These are phyloP conservation scores for Syngnathus typhle DNA, from an alignment of 2,113 vertebrate genomes.

Conservation along the genomic window DNA sequence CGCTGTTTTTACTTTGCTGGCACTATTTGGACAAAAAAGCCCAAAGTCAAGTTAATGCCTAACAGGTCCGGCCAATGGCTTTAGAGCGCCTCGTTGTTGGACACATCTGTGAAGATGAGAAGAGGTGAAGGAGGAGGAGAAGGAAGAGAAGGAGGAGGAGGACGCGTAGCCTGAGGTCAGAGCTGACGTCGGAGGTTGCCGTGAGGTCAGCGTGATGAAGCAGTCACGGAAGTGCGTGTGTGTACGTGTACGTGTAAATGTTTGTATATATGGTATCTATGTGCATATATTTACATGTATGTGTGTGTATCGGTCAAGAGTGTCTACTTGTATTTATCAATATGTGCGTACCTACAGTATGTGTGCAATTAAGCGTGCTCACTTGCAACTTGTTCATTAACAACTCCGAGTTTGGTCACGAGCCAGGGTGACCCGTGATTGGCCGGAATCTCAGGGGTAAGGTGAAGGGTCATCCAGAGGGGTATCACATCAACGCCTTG, in stretches of 20 bases:
- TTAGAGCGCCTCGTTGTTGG: too few relatives aligned
- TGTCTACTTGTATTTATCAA: too few relatives aligned
- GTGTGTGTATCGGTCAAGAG: background rate
- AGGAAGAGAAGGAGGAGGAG: background rate
- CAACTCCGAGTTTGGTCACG: background rate
- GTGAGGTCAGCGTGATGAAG: slow-evolving; percentile 64
- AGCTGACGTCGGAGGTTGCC: slow-evolving; percentile 47
- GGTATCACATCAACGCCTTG: slow-evolving; percentile 59
- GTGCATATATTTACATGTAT: background rate
- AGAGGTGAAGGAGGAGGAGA: slow-evolving; percentile 2
- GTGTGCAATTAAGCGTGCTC: slow-evolving; percentile 9
- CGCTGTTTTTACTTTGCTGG: background rate
- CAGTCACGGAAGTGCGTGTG: slow-evolving; percentile 57
- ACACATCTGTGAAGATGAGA: too few relatives aligned
- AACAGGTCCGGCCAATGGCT: too few relatives aligned
- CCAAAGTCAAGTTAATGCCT: background rate
- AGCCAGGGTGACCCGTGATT: slow-evolving; percentile 47
- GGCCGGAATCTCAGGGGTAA: slow-evolving; percentile 45
- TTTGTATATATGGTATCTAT: too few relatives aligned
- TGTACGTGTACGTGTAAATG: slow-evolving; percentile 14
- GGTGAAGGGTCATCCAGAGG: slow-evolving; percentile 48
- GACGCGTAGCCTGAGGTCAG: slow-evolving; percentile 53
- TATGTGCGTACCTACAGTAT: too few relatives aligned
- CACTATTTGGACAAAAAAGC: background rate
- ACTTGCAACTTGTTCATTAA: background rate